phyloP scores from a whole-genome alignment of 2,888 invertebrate species.

The Plebejus argus region DNA sequence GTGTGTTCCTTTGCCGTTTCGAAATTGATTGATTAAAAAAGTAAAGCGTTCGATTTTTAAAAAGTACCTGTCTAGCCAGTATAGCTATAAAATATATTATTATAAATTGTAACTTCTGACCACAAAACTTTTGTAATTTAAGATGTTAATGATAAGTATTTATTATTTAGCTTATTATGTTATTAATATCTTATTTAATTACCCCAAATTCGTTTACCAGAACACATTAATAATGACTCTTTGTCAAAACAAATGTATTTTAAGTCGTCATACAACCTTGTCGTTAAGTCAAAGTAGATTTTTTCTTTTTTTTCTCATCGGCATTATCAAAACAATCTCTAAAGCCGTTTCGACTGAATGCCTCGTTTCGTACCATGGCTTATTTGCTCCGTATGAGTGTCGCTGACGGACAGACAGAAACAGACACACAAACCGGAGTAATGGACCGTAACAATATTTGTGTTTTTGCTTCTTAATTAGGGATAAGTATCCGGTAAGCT shows the following conservation, averaged over 20 bases:
- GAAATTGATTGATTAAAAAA: conserved; percentile 48
- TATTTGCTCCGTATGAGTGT: conserved; percentile 51
- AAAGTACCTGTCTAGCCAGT: not conserved
- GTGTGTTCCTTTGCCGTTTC: conserved; percentile 56
- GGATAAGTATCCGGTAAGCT: conserved; percentile 62
- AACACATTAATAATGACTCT: not conserved
- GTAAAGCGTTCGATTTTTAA: conserved; percentile 29
- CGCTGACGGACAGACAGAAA: conserved; percentile 53
- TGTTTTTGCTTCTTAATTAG: conserved; percentile 73
- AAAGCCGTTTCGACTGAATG: conserved; percentile 62
- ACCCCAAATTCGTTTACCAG: not conserved
- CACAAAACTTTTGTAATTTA: not conserved
- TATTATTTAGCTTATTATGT: not conserved
- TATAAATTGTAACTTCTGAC: not conserved
- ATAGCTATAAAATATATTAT: not conserved
- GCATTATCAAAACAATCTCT: conserved; percentile 41
- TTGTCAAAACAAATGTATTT: not conserved
- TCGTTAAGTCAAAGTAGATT: conserved; percentile 29
- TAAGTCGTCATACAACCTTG: conserved; percentile 26
- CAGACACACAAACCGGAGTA: conserved; percentile 52
- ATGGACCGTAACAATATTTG: conserved; percentile 66
- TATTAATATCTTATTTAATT: not conserved
- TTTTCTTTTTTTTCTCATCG: conserved; percentile 36
- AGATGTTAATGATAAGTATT: not conserved
- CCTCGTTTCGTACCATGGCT: conserved; percentile 62